Evolutionary conservation across 1,140 invertebrate genomes (phyloP).

Genomic region (Drosophila pruinosa): DNA sequence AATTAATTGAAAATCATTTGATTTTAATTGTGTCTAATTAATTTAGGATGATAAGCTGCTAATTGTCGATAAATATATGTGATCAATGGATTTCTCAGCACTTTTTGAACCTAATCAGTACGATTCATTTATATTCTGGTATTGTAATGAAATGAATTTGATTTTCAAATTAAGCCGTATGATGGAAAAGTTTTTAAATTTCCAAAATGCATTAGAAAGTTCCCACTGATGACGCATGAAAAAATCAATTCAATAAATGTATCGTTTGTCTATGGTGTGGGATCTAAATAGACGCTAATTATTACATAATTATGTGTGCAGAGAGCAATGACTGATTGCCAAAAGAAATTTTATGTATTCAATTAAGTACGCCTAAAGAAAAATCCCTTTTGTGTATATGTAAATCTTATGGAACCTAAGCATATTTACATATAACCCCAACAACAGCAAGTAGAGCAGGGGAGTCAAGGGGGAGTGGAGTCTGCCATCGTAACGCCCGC

Average conservation of each 20-base stretch:
- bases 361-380: constrained; percentile 17
- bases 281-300: constrained; percentile 45
- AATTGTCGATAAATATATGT: not conserved
- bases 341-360: constrained; percentile 16
- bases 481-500: constrained; percentile 13
- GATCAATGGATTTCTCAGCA: constrained; percentile 4
- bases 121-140: constrained; percentile 16
- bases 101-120: not conserved
- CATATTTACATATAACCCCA: constrained; percentile 54
- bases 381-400: constrained; percentile 26
- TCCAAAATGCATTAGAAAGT: constrained; percentile 73
- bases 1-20: too few species aligned
- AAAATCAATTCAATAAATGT: not conserved
- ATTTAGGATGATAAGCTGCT: too few species aligned
- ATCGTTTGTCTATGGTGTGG: constrained; percentile 4
- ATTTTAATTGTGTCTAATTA: too few species aligned
- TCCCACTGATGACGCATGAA: constrained; percentile 12
- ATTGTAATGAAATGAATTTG: constrained; percentile 46
- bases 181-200: constrained; percentile 65
- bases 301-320: constrained; percentile 59
- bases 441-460: too few species aligned
- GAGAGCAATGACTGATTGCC: constrained; percentile 29
- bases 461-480: not conserved
- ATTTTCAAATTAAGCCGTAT: constrained; percentile 33
- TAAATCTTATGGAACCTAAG: constrained; percentile 37